A percentile compares a stretch with the other conserved stretches of the same genome.
Conservation (phyloP, 2,888 invertebrate genomes). For the Drosophila kanekoi region DNA sequence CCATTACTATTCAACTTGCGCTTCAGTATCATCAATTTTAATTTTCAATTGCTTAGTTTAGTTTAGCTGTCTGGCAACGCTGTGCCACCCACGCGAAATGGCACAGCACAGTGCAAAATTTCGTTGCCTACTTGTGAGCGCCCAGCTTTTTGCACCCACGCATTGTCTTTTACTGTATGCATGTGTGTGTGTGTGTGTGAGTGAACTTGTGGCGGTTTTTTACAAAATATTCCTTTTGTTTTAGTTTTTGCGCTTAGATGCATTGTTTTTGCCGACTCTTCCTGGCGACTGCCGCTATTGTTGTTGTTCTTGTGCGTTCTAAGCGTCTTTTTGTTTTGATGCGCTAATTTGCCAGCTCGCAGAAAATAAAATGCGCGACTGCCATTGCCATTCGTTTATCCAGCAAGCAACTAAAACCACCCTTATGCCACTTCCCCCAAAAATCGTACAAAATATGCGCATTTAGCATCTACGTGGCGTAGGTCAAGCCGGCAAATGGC, state of each 20-base stretch:
- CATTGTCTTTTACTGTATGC: conserved; percentile 8
- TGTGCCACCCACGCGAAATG: conserved; percentile 19
- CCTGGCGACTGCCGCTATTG: conserved; percentile 30
- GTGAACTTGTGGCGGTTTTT: conserved; percentile 37
- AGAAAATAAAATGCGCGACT: conserved; percentile 55
- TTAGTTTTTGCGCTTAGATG: conserved; percentile 48
- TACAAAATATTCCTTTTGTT: conserved; percentile 62
- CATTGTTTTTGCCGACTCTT: conserved; percentile 54
- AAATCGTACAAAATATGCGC: conserved; percentile 57
- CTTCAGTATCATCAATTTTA: too few relatives aligned
- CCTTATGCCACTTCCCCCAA: not conserved
- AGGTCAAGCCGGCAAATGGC: conserved; percentile 64
- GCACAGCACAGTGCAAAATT: conserved; percentile 43
- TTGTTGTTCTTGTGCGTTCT: conserved; percentile 32
- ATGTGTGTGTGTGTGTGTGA: conserved; percentile 10
- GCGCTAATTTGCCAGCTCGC: conserved; percentile 68
- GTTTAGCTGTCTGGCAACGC: conserved; percentile 40
- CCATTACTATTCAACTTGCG: too few relatives aligned
- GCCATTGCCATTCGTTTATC: conserved; percentile 32
- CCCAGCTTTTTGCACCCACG: conserved; percentile 51
- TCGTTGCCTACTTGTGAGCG: conserved; percentile 65
- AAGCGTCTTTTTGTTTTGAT: conserved; percentile 69
- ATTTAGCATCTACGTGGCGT: conserved; percentile 66
- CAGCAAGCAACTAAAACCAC: conserved; percentile 8
- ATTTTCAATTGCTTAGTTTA: not conserved